These are phyloP conservation scores for Euzophera pinguis DNA, from an alignment of 2,888 invertebrate species.

Conservation along the genomic window DNA sequence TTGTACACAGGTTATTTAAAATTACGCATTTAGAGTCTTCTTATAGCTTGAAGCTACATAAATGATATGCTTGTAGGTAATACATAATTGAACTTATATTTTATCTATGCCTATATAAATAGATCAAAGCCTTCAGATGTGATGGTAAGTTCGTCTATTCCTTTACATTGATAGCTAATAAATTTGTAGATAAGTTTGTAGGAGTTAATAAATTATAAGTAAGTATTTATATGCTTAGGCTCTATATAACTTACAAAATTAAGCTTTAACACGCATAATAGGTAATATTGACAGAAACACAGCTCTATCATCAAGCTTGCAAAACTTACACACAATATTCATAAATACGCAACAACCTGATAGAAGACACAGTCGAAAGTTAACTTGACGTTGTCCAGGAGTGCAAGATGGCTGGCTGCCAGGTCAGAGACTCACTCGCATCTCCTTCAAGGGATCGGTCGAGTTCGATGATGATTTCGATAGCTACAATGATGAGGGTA, in stretches of 20 bases:
- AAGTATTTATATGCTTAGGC: constrained; percentile 14
- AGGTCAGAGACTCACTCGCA: constrained; percentile 75
- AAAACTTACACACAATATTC: constrained; percentile 33
- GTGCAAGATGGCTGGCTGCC: constrained; percentile 76
- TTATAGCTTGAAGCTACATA: constrained; percentile 2
- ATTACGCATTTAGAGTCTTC: not conserved
- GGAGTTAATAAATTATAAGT: not conserved
- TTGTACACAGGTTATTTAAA: not conserved
- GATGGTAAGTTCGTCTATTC: constrained; percentile 42
- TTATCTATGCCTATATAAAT: constrained; percentile 13
- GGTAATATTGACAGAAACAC: constrained; percentile 24
- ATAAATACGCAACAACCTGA: constrained; percentile 33
- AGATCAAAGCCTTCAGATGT: constrained; percentile 40
- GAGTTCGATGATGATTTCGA: constrained; percentile 76
- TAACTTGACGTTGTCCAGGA: constrained; percentile 69
- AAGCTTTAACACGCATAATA: constrained; percentile 17
- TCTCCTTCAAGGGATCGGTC: constrained; percentile 72
- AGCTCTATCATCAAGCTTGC: constrained; percentile 40
- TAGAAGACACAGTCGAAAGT: constrained; percentile 50
- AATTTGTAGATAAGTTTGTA: constrained; percentile 10
- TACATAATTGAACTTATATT: constrained; percentile 1
- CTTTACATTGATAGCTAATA: constrained; percentile 4
- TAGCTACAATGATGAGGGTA: constrained; percentile 74
- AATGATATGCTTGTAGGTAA: constrained; percentile 11
- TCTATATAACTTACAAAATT: constrained; percentile 6